phyloP scores from a whole-genome alignment of 2,888 invertebrate species.

The Mechanitis messenoides region DNA sequence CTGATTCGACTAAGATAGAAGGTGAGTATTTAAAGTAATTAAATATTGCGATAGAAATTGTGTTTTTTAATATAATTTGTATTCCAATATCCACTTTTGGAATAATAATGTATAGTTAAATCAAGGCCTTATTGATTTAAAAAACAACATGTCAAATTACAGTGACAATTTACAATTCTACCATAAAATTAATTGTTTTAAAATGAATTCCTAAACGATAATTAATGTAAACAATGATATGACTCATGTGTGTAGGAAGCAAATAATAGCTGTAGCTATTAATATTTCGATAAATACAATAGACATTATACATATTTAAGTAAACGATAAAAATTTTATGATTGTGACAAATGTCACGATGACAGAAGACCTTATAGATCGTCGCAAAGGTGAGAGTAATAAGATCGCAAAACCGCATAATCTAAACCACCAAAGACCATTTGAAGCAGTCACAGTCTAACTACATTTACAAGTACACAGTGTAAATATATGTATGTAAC shows the following conservation, averaged over 20 bases:
- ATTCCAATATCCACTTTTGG: no score
- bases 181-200: neutral
- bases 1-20: slow-evolving; percentile 35
- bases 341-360: slow-evolving; percentile 15
- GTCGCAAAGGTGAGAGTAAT: slow-evolving; percentile 23
- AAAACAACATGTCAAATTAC: neutral
- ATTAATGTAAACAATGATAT: neutral
- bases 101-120: no score
- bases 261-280: neutral
- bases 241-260: slow-evolving; percentile 1
- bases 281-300: neutral
- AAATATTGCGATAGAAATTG: no score
- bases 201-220: neutral
- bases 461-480: no score
- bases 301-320: neutral
- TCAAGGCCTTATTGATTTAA: no score
- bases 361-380: slow-evolving; percentile 19
- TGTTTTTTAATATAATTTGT: no score
- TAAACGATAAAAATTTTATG: no score
- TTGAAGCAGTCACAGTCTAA: no score
- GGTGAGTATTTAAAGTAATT: slow-evolving; percentile 20
- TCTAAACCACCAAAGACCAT: no score
- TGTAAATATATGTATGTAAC: neutral
- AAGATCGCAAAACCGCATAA: no score
- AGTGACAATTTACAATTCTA: neutral